Conservation (phyloP, 2,888 invertebrate genomes). For the Mesorhabditis sp. region DNA sequence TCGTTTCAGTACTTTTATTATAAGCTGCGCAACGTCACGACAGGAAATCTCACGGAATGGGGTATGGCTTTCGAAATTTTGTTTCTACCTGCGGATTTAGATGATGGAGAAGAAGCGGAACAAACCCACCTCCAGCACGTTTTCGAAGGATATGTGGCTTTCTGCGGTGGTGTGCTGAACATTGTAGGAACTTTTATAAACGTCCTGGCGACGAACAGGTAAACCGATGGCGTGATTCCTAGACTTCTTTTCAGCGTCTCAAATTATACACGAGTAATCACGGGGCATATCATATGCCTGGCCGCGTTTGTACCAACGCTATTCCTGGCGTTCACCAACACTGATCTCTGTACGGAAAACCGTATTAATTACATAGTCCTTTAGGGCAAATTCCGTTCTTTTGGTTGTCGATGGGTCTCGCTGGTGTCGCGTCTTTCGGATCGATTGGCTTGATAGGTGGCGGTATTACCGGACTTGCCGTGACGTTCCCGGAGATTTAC, state of each 20-base stretch:
- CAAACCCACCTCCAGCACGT: constrained; percentile 17
- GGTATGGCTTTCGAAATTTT: constrained; percentile 9
- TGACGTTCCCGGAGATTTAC: constrained; percentile 26
- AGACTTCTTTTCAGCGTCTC: constrained; percentile 22
- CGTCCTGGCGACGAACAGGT: constrained; percentile 29
- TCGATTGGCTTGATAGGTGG: constrained; percentile 39
- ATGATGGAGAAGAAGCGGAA: constrained; percentile 10
- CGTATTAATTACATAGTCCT: not conserved
- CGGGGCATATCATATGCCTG: constrained; percentile 37
- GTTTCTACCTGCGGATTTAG: not conserved
- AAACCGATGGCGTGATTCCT: constrained; percentile 1
- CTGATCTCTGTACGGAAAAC: constrained; percentile 26
- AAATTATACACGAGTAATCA: constrained; percentile 30
- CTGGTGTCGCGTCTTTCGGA: constrained; percentile 32
- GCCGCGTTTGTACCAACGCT: constrained; percentile 33
- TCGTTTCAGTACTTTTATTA: constrained; percentile 40
- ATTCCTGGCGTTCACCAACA: constrained; percentile 29
- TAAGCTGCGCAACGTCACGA: constrained; percentile 34
- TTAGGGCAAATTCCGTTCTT: constrained; percentile 32
- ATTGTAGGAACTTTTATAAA: constrained; percentile 35
- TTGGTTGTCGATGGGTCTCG: constrained; percentile 27
- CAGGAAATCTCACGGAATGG: constrained; percentile 15
- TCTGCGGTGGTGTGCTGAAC: constrained; percentile 33
- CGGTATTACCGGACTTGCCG: constrained; percentile 33
- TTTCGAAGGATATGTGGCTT: constrained; percentile 34